Evolutionary conservation across 1,140 invertebrate genomes (phyloP).

Genomic region (Sarcophaga bullata): DNA sequence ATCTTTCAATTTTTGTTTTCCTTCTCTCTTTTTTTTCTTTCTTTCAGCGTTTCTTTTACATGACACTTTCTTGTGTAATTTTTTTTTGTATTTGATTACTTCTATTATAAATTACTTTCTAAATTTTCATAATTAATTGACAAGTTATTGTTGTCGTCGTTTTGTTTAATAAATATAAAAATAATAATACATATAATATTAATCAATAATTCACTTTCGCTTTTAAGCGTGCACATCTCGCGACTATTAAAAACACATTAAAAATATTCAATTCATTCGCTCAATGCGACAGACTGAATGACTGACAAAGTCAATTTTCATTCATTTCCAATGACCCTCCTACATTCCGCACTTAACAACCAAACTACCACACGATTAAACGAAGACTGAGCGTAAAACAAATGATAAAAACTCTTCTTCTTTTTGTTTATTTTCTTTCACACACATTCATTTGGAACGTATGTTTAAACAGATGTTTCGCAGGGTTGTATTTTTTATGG

Average conservation of each 20-base stretch:
- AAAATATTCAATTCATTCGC: not conserved
- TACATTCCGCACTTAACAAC: too few species aligned
- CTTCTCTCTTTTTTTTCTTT: not conserved
- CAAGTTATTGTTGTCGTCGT: not conserved
- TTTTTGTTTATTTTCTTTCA: not conserved
- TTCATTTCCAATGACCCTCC: too few species aligned
- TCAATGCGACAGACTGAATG: too few species aligned
- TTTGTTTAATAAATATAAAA: too few species aligned
- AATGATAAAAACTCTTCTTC: not conserved
- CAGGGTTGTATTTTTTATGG: not conserved
- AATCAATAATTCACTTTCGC: constrained; percentile 14
- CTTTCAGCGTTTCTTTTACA: not conserved
- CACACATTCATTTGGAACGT: not conserved
- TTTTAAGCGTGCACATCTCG: not conserved
- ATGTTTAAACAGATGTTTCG: not conserved
- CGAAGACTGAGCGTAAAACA: not conserved
- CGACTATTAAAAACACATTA: not conserved
- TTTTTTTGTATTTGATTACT: not conserved
- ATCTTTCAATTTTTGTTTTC: not conserved
- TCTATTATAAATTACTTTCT: too few species aligned
- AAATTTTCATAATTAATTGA: not conserved
- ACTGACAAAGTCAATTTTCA: too few species aligned
- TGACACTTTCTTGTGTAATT: not conserved
- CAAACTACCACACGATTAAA: not conserved
- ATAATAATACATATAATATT: too few species aligned